These are phyloP conservation scores for Empidonax alnorum DNA, from an alignment of 2,113 vertebrate genomes.

Conservation along the genomic window DNA sequence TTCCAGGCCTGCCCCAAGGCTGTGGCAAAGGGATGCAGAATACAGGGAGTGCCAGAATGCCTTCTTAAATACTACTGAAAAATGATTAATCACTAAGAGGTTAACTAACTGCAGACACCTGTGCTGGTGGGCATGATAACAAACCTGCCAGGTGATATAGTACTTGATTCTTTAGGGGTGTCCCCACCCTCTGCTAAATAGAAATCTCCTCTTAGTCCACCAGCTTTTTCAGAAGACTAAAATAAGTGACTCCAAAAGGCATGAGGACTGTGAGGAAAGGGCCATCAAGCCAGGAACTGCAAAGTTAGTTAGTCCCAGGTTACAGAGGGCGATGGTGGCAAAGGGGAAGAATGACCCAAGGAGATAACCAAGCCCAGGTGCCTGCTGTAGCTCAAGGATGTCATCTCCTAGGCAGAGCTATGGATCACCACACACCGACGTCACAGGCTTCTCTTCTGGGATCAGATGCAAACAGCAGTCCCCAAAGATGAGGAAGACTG, in stretches of 20 bases:
- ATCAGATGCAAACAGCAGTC: neutral
- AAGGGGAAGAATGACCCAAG: neutral
- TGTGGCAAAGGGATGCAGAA: too few relatives aligned
- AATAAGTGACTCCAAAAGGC: neutral
- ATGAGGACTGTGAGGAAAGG: neutral
- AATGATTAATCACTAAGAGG: neutral
- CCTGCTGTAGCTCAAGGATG: neutral
- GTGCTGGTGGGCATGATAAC: neutral
- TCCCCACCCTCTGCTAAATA: neutral
- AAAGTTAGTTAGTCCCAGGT: neutral
- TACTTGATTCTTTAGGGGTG: neutral
- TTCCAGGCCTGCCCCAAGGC: neutral
- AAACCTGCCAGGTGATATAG: neutral
- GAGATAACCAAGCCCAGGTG: neutral
- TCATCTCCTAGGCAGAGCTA: neutral
- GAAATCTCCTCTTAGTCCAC: neutral
- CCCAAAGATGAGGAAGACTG: neutral
- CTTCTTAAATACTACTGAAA: neutral
- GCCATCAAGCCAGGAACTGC: neutral
- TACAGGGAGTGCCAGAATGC: neutral
- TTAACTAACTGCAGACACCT: neutral
- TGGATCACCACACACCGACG: neutral
- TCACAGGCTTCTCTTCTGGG: neutral
- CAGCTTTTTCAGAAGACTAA: neutral
- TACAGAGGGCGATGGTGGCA: neutral